Evolutionary conservation across 2,888 invertebrate species (phyloP).

Genomic region (Agriopis leucophaearia): DNA sequence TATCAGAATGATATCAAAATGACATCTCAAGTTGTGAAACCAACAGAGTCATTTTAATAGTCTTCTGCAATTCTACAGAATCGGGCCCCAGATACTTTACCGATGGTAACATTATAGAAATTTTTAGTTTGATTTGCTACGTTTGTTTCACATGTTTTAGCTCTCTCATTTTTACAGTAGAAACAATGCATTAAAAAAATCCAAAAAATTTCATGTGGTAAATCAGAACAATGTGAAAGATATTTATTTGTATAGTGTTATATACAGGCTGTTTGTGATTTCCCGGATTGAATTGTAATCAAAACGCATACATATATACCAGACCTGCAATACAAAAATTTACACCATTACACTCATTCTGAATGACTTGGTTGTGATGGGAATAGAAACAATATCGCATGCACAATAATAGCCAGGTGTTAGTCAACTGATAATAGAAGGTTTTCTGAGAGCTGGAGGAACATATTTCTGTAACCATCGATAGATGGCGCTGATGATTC

Average conservation of each 20-base stretch:
- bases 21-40: slow-evolving; percentile 65
- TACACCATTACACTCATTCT: too few relatives aligned
- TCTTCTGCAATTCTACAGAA: slow-evolving; percentile 77
- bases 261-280: slow-evolving; percentile 1
- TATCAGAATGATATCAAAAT: slow-evolving; percentile 7
- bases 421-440: not conserved
- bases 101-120: slow-evolving; percentile 57
- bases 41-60: slow-evolving; percentile 84
- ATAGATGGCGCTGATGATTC: too few relatives aligned
- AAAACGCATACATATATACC: not conserved
- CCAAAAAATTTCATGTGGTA: slow-evolving; percentile 62
- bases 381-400: not conserved
- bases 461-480: too few relatives aligned
- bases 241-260: slow-evolving; percentile 34
- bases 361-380: too few relatives aligned
- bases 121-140: slow-evolving; percentile 64
- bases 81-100: slow-evolving; percentile 70
- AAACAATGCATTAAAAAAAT: slow-evolving; percentile 19
- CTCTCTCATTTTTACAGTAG: slow-evolving; percentile 62
- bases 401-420: not conserved
- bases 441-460: too few relatives aligned
- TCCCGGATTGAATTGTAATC: not conserved
- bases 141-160: slow-evolving; percentile 57
- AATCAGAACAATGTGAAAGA: slow-evolving; percentile 54
- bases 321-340: too few relatives aligned